Evolutionary conservation across 2,113 vertebrate species (phyloP), one percentile per base, ranked within the genome.

Genomic region (Corapipo altera): DNA sequence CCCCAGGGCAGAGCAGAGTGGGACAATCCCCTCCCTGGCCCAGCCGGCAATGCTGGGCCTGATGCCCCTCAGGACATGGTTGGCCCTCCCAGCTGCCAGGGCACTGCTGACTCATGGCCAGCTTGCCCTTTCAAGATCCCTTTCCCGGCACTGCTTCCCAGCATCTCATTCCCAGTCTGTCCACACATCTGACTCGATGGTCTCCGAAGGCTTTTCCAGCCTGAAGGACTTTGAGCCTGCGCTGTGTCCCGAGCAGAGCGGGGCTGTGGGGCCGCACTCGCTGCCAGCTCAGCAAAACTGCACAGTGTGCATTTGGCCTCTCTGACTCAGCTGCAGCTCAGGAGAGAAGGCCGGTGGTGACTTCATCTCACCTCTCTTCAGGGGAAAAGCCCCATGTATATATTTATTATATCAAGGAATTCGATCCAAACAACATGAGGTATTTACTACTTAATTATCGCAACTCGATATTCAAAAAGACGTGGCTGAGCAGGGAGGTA

Each of bases 361-460:
- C 76, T 82, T 62, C 30, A 41, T 30, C 52, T 77, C 4, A 1
- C 9, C 18, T 32, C 62, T 76, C 35, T 55, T 44, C 19, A 52
- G 11, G 24, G n/a, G 14, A 28, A n/a, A 24, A 11, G 4, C 0
- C 1, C 15, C 17, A 10, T 8, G 8, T 4, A 13, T 7, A 21
- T 15, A 10, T 8, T 9, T 7, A 39, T 24, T 5, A 16, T 15
- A 35, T 35, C n/a, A 16, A 35, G 57, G 57, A 24, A 59, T 59
- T 59, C 6, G 8, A 59, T 59, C 22, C 57, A 59, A 35, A 59
- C 22, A 59, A 59, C 57, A 15, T 15, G 14, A 59, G n/a, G n/a
- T 59, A 24, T 59, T 59, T 19, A 51, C 4, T 18, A 43, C 16
- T 70, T 46, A n/a, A 72, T 46, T 7, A 35, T 5, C 32, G 26